Evolutionary conservation across 2,113 vertebrate genomes (phyloP).

Genomic region (human (Homo sapiens)): GRCh38 chr17:66003001-66003500

Average conservation of each 20-base stretch:
- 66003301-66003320: background rate
- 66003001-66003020: background rate
- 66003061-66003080: background rate
- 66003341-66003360: background rate
- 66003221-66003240: background rate
- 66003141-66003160: background rate
- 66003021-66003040: background rate
- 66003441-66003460: background rate
- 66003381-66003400: background rate
- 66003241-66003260: background rate
- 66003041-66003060: background rate
- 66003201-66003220: background rate
- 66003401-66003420: background rate
- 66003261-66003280: constrained; percentile 4
- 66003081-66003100: background rate
- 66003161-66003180: background rate
- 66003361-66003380: background rate
- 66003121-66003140: background rate
- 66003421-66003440: background rate
- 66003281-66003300: background rate
- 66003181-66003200: background rate
- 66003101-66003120: background rate
- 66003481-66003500: background rate
- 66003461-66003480: background rate
- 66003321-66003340: background rate